These are phyloP conservation scores for Stictocephala bisonia DNA, from an alignment of 2,888 invertebrate species.

Conservation along the genomic window DNA sequence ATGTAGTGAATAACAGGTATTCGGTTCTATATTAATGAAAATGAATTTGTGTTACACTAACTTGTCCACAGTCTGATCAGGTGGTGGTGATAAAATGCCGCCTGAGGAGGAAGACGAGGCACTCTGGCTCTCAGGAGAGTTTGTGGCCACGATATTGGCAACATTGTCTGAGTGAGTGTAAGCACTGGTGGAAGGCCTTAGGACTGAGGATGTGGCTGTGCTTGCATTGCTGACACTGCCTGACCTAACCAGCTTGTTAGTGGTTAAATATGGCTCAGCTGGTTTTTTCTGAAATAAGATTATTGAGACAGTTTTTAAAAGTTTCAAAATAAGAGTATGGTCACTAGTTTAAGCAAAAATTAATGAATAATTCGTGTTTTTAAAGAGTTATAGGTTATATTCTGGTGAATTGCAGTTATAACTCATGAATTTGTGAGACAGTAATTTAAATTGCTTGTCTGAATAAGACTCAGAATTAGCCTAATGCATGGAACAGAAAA, in stretches of 20 bases:
- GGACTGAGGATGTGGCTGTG: conserved; percentile 20
- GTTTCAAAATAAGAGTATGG: too few species aligned
- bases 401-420: too few species aligned
- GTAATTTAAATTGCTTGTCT: too few species aligned
- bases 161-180: conserved; percentile 33
- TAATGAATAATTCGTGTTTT: too few species aligned
- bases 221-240: conserved; percentile 46
- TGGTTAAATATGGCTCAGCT: neutral
- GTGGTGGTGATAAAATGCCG: conserved; percentile 24
- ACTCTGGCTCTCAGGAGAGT: conserved; percentile 40
- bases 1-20: too few species aligned
- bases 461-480: too few species aligned
- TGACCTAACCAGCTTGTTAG: conserved; percentile 50
- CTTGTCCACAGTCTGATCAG: conserved; percentile 64
- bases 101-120: conserved; percentile 43
- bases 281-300: conserved; percentile 45
- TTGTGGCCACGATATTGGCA: conserved; percentile 39
- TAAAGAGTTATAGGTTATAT: too few species aligned
- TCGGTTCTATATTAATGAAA: too few species aligned
- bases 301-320: too few species aligned
- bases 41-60: conserved; percentile 55
- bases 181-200: conserved; percentile 36
- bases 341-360: too few species aligned
- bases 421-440: too few species aligned
- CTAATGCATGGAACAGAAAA: too few species aligned